Percentiles rank a stretch among this genome's conserved stretches.
Conservation (phyloP, 2,113 vertebrate genomes). For the Tetrax tetrax region DNA sequence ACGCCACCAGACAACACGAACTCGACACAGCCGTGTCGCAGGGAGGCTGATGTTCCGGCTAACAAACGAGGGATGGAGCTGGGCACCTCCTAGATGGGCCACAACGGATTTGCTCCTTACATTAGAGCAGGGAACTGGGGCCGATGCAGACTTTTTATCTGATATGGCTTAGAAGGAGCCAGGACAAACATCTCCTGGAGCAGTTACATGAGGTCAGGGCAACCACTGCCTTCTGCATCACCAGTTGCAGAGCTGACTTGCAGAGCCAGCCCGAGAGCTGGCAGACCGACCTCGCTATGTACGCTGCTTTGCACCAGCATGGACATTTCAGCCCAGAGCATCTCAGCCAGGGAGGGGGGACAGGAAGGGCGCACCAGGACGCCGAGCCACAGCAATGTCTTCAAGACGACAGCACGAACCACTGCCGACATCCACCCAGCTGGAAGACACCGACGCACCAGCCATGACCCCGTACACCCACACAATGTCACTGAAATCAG, state of each 20-base stretch:
- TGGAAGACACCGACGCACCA: neutral
- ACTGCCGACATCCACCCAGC: neutral
- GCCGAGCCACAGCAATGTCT: neutral
- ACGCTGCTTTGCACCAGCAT: neutral
- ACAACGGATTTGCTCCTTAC: neutral
- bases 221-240: neutral
- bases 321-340: neutral
- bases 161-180: neutral
- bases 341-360: neutral
- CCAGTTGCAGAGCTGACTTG: neutral
- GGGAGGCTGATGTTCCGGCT: neutral
- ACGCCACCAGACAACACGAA: neutral
- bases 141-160: neutral
- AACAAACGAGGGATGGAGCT: neutral
- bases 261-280: neutral
- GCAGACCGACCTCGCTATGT: neutral
- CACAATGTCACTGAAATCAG: neutral
- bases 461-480: neutral
- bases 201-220: neutral
- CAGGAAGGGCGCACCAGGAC: neutral
- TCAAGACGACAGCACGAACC: neutral
- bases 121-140: neutral
- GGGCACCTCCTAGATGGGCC: neutral
- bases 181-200: neutral
- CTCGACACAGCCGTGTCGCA: fast-evolving